These are phyloP conservation scores for Indicator indicator DNA, from an alignment of 2,113 vertebrate genomes.

Conservation along the genomic window DNA sequence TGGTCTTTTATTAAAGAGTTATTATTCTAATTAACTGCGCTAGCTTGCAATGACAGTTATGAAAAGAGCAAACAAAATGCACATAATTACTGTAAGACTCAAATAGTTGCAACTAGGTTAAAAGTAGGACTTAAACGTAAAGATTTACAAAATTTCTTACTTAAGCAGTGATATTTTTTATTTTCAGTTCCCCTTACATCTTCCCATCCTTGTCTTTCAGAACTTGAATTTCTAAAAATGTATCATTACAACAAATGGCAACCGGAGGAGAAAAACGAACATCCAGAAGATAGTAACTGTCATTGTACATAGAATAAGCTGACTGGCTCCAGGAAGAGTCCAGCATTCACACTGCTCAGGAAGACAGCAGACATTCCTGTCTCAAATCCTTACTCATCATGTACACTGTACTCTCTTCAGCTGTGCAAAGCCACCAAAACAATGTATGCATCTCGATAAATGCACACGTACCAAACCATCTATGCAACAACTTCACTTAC, in stretches of 20 bases:
- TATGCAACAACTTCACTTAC: conserved; percentile 19
- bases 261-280: neutral
- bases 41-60: too few species aligned
- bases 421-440: neutral
- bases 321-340: neutral
- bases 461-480: conserved; percentile 53
- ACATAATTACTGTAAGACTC: neutral
- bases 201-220: neutral
- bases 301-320: neutral
- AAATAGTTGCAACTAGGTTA: neutral
- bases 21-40: too few species aligned
- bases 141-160: neutral
- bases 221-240: neutral
- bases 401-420: neutral
- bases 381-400: neutral
- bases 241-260: neutral
- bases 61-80: neutral
- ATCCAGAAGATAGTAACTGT: neutral
- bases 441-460: conserved; percentile 2
- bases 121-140: neutral
- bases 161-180: neutral
- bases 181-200: neutral
- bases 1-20: neutral
- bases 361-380: neutral
- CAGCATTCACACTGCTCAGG: neutral